Evolutionary conservation across 1,140 invertebrate genomes (phyloP), one percentile per base, ranked within the genome.

Genomic region (Nixonia krombeini): DNA sequence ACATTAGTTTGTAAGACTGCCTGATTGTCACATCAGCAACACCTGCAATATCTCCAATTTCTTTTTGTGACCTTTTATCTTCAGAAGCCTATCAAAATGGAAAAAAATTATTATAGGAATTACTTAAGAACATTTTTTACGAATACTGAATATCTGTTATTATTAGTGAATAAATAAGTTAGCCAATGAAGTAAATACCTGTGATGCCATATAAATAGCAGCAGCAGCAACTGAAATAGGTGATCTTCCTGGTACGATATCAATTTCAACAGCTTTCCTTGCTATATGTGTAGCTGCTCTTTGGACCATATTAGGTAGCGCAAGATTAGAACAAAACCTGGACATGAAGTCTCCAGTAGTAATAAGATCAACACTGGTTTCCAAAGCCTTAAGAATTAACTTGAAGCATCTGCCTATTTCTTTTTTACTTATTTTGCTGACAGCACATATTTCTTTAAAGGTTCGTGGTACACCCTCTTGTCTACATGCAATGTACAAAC

Each of bases 141-240:
- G n/a, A n/a, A n/a, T n/a, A n/a, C n/a, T n/a, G n/a, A n/a, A n/a
- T n/a, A n/a, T n/a, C n/a, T n/a, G n/a, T n/a, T n/a, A n/a, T n/a
- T n/a, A n/a, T n/a, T n/a, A n/a, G n/a, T n/a, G n/a, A 71, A 23
- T 38, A 49, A 25, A 52, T 41, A 29, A n/a, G n/a, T n/a, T n/a
- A n/a, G n/a, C n/a, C n/a, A n/a, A n/a, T n/a, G n/a, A n/a, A n/a
- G n/a, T n/a, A n/a, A n/a, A 41, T 56, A 93, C 93, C 85, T 97
- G 96, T 29, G 96, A 98, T 0, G 98, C 98, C 97, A 99, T 99
- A 78, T 99, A 99, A 75, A 99, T 99, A 38, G 98, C 97, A 37
- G 98, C 98, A 25, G 98, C 98, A 0, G 98, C 96, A 1, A 99
- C 96, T 0, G 97, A 99, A 68, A 99, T 99, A 0, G 98, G 98